These are phyloP conservation scores for Petrolisthes manimaculis DNA, from an alignment of 2,888 invertebrate genomes.

Conservation along the genomic window DNA sequence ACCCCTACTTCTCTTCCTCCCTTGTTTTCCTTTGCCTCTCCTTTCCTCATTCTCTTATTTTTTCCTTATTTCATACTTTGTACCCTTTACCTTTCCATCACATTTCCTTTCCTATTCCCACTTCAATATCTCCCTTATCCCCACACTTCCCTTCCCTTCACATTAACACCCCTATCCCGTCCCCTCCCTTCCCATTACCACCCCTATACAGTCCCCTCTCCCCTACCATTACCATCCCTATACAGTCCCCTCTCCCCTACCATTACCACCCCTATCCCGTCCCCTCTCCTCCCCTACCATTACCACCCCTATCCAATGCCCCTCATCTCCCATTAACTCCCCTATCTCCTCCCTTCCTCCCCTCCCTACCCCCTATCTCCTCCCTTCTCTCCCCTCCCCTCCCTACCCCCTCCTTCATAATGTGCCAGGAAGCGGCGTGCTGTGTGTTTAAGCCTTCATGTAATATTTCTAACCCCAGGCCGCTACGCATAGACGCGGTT, in stretches of 20 bases:
- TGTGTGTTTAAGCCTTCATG: conserved; percentile 46
- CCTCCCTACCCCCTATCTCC: background rate
- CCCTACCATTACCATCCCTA: background rate
- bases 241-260: background rate
- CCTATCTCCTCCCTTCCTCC: background rate
- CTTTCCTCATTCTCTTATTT: background rate
- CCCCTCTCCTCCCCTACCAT: background rate
- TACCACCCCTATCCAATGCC: background rate
- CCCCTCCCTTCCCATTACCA: background rate
- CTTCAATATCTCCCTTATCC: background rate
- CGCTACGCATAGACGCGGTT: background rate
- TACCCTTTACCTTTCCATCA: background rate
- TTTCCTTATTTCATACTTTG: background rate
- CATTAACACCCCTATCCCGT: background rate
- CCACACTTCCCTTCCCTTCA: background rate
- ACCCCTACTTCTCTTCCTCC: background rate
- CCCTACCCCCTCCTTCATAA: conserved; percentile 21
- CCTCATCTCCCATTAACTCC: background rate
- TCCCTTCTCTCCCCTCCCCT: background rate
- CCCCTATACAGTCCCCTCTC: background rate
- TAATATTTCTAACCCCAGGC: conserved; percentile 39
- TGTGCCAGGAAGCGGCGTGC: conserved; percentile 41
- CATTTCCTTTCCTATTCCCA: background rate
- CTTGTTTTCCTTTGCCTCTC: background rate
- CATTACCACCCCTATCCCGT: background rate